Conservation (phyloP, 1,140 invertebrate species). For the Calosoma granatense region DNA sequence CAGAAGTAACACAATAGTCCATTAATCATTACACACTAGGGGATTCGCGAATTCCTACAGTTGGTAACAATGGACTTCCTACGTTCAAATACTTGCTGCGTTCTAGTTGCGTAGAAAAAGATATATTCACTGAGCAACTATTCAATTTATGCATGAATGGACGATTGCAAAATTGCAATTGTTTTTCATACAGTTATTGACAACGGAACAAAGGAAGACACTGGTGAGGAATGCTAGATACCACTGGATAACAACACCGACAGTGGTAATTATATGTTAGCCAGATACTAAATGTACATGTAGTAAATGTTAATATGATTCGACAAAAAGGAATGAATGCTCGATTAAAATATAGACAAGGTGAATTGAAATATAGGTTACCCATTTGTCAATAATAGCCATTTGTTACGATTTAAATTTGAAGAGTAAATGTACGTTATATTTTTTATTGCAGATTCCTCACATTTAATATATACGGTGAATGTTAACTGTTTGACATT, state of each 20-base stretch:
- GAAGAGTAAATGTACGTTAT: too few species aligned
- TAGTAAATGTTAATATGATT: too few species aligned
- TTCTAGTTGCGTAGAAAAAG: background rate
- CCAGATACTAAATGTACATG: too few species aligned
- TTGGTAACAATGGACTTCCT: background rate
- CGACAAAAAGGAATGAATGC: too few species aligned
- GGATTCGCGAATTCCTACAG: background rate
- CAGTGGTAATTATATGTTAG: background rate
- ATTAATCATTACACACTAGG: background rate
- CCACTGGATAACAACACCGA: background rate
- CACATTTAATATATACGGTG: too few species aligned
- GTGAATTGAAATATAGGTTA: background rate
- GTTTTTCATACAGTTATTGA: background rate
- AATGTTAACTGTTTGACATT: too few species aligned
- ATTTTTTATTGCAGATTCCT: too few species aligned
- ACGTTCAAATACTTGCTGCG: background rate
- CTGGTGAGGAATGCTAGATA: background rate
- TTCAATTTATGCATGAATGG: background rate
- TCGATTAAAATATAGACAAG: background rate
- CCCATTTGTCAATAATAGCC: background rate
- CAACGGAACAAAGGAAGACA: background rate
- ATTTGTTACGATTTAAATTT: background rate
- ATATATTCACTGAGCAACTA: background rate
- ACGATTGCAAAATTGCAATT: conserved; percentile 2
- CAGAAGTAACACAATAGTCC: background rate